Evolutionary conservation across 1,140 invertebrate species (phyloP), one percentile per base, ranked within the genome.

Genomic region (Zaprionus africanus): DNA sequence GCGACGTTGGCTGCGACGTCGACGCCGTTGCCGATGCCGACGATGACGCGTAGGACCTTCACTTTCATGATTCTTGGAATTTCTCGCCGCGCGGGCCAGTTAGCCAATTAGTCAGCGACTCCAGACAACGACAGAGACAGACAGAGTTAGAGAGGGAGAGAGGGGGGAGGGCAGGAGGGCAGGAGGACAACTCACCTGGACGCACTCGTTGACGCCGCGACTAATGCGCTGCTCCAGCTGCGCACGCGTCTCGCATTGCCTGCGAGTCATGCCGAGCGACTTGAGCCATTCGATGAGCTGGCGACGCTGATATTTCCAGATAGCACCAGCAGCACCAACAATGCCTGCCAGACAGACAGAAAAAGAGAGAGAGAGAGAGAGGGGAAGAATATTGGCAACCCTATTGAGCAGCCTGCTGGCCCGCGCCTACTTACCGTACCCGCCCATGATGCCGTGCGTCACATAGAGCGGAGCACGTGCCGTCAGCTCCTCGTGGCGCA

Each of bases 381-480:
- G 38, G 0, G 31, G 2, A 2, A 9, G 31, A 34, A 34, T 11
- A 11, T 34, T 34, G 31, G 31, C 31, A 34, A 34, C 7, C 31
- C 31, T 34, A 3, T 11, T 2, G 31, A 11, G 31, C 31, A 34
- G 1, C 3, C 31, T 15, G 0, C 15, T 41, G 0, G 2, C 12
- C 13, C 53, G 0, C 31, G 53, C 53, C 0, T 12, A 63, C 94
- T 95, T 93, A 98, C 97, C 97, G 87, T 96, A 95, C 78, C 97
- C 97, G 68, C 96, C 93, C 96, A 98, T 97, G 12, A 98, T 96
- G 41, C 97, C 97, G 87, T 97, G 96, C 0, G 97, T 97, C 19
- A 98, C 92, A 88, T 95, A 97, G 0, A 98, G 94, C 1, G 97
- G 96, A 1, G 97, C 96, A 60, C 97, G 93, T 13, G 95, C 96